These are phyloP conservation scores for Hipparchia sbordonii DNA, from an alignment of 2,888 invertebrate genomes.

Conservation along the genomic window DNA sequence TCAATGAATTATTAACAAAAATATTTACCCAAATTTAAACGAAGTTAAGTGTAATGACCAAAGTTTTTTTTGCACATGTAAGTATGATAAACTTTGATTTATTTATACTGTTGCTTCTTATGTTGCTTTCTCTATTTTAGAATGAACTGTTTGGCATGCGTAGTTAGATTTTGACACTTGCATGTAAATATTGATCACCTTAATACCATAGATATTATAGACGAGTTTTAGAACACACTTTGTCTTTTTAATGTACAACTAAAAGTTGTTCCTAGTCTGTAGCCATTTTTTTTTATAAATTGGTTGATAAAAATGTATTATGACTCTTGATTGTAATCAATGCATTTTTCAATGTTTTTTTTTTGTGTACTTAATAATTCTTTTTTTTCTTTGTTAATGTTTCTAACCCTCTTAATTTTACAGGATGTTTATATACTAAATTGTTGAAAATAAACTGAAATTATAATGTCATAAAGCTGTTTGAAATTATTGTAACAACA, in stretches of 20 bases:
- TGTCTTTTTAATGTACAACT: background rate
- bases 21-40: conserved; percentile 25
- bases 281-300: background rate
- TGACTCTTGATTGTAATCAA: conserved; percentile 2
- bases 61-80: conserved; percentile 68
- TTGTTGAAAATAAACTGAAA: background rate
- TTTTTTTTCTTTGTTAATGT: background rate
- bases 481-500: background rate
- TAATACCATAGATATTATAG: background rate
- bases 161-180: conserved; percentile 47
- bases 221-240: background rate
- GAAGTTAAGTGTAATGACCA: conserved; percentile 57
- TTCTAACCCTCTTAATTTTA: background rate
- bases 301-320: background rate
- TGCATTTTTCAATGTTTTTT: background rate
- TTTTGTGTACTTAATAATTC: background rate
- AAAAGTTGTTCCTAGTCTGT: no score
- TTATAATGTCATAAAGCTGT: background rate
- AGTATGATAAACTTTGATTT: conserved; percentile 66
- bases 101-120: conserved; percentile 53
- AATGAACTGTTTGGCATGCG: conserved; percentile 81
- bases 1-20: conserved; percentile 15
- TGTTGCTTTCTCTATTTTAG: conserved; percentile 53
- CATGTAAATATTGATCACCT: conserved; percentile 12
- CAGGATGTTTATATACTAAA: background rate